Conservation (phyloP, 2,113 vertebrate genomes). For the Pomatostomus ruficeps region DNA sequence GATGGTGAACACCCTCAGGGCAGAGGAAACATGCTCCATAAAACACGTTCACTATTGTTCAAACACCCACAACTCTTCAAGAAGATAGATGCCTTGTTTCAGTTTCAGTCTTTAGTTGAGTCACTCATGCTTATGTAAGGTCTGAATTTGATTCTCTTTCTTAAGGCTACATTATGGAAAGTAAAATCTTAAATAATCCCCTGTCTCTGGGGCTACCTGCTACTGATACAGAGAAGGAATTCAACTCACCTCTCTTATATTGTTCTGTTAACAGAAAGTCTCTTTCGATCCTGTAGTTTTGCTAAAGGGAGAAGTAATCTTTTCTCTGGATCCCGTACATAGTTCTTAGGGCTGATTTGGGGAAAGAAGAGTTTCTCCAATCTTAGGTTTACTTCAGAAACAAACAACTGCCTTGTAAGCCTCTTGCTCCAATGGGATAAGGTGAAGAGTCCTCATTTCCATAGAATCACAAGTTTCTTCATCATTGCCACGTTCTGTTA, state of each 20-base stretch:
- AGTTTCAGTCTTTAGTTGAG: constrained; percentile 45
- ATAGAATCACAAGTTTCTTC: background rate
- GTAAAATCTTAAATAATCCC: constrained; percentile 32
- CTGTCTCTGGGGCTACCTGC: background rate
- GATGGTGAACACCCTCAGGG: background rate
- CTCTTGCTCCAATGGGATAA: background rate
- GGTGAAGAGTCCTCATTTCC: background rate
- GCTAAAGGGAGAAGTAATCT: background rate
- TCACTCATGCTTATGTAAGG: constrained; percentile 40
- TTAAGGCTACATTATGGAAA: constrained; percentile 32
- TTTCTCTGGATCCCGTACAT: background rate
- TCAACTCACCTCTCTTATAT: background rate
- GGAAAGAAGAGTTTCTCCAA: background rate
- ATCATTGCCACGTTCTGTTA: background rate
- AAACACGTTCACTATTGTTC: background rate
- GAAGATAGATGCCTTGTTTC: constrained; percentile 36
- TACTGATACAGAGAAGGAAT: background rate
- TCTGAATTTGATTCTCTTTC: constrained; percentile 20
- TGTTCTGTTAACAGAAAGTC: background rate
- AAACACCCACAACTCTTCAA: constrained; percentile 20
- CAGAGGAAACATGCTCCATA: background rate
- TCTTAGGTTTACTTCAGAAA: background rate
- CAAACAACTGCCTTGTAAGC: background rate
- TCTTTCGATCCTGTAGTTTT: background rate
- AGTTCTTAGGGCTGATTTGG: background rate